Conservation (phyloP, 2,888 invertebrate species). For the Conomelus anceps region DNA sequence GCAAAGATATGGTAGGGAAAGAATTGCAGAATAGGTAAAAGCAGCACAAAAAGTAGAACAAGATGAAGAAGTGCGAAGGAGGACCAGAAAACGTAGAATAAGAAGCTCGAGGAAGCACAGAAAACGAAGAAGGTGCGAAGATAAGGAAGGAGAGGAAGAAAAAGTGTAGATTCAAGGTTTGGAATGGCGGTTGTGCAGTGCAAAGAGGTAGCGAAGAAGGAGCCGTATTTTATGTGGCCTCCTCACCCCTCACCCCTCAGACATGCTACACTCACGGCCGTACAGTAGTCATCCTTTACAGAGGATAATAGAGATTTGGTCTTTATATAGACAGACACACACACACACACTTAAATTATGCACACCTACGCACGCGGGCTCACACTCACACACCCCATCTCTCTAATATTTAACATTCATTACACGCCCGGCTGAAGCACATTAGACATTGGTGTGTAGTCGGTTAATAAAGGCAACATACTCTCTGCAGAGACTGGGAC, state of each 20-base stretch:
- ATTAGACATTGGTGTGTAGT: slow-evolving; percentile 16
- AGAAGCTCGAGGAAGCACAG: neutral
- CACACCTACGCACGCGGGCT: neutral
- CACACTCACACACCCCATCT: neutral
- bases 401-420: slow-evolving; percentile 35
- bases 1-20: neutral
- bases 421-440: slow-evolving; percentile 29
- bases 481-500: neutral
- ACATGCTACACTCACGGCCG: neutral
- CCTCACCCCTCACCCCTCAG: slow-evolving; percentile 2
- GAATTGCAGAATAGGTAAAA: neutral
- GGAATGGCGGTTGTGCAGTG: neutral
- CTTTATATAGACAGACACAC: slow-evolving; percentile 13
- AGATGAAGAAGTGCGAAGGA: neutral
- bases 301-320: slow-evolving; percentile 13
- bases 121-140: neutral
- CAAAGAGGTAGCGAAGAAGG: neutral
- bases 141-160: neutral
- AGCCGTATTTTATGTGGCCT: neutral
- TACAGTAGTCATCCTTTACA: slow-evolving; percentile 5
- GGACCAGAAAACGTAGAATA: neutral
- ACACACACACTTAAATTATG: neutral
- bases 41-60: neutral
- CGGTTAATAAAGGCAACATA: slow-evolving; percentile 12
- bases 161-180: neutral